Evolutionary conservation across 1,140 invertebrate species (phyloP), one percentile per base, ranked within the genome.

Genomic region (Scaptomyza montana): DNA sequence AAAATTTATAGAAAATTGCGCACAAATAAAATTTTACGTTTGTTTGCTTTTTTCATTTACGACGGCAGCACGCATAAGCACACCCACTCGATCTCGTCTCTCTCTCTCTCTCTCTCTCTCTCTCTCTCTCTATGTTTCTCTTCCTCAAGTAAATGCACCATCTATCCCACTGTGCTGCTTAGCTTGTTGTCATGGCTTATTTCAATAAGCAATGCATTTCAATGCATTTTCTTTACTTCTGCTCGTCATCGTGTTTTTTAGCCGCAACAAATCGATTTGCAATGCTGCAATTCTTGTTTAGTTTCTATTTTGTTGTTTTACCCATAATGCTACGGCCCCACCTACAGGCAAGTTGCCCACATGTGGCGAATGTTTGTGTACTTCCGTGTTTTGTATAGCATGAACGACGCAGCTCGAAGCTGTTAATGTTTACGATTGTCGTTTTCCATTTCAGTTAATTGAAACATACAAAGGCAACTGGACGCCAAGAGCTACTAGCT

Each of bases 21-120:
- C 84, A 89, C 82, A 87, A 87, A 87, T 87, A 87, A 87, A 87
- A 87, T 87, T 87, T 87, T 89, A 87, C 82, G 82, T 87, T 87
- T 87, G 84, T 82, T 87, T 87, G 82, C 84, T 81, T 82, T 85
- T 86, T 87, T 87, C 82, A 86, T 89, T 86, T 87, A 89, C 80
- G 80, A 90, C 13, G 66, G 39, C 68, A 63, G 72, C 65, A 72
- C 57, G 57, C 65, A 43, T 1, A 36, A 43, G 25, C 46, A 8
- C 30, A n/a, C 28, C 2, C 33, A 0, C 57, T n/a, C 36, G 33
- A 33, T 36, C 36, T 10, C 10, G 33, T n/a, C 25, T 12, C 54
- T 6, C 43, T 33, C 28, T 59, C 25, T 50, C 64, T n/a, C 12
- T 57, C 16, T 16, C 12, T 55, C 39, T 10, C 39, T 41, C 1